These are phyloP conservation scores for Harpegnathos saltator DNA, from an alignment of 1,140 invertebrate genomes.

Conservation along the genomic window DNA sequence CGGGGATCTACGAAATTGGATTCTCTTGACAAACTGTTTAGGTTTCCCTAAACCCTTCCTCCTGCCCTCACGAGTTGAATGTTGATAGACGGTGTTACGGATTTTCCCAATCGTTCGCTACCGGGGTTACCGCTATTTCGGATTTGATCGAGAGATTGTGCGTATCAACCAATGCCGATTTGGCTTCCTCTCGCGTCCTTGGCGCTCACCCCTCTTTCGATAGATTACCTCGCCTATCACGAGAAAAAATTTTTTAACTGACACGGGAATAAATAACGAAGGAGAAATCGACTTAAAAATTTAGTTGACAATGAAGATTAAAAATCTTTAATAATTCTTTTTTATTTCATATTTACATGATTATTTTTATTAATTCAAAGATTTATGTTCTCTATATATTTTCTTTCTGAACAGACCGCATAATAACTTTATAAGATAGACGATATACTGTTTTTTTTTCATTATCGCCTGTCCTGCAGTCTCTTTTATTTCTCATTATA, in stretches of 20 bases:
- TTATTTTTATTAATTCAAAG: too few species aligned
- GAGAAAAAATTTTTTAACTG: not conserved
- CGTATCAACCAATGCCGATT: conserved; percentile 5
- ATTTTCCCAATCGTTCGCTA: conserved; percentile 41
- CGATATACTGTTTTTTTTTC: too few species aligned
- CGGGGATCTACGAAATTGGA: conserved; percentile 54
- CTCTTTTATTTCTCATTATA: too few species aligned
- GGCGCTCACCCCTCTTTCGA: not conserved
- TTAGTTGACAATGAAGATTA: too few species aligned
- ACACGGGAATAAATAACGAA: not conserved
- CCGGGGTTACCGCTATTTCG: conserved; percentile 3
- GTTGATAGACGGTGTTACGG: conserved; percentile 52
- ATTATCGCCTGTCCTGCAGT: too few species aligned
- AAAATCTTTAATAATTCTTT: too few species aligned
- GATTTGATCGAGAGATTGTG: conserved; percentile 45
- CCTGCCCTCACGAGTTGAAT: not conserved
- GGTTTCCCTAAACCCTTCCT: not conserved
- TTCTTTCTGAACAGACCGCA: too few species aligned
- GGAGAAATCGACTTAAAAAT: too few species aligned
- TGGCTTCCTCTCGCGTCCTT: not conserved
- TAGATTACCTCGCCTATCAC: not conserved
- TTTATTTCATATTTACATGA: too few species aligned
- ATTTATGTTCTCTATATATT: too few species aligned
- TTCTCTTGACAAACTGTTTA: conserved; percentile 63
- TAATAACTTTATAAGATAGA: too few species aligned